A percentile compares a stretch with the other conserved stretches of the same genome.
Conservation (phyloP, 2,113 vertebrate species). For the Shinisaurus crocodilurus region DNA sequence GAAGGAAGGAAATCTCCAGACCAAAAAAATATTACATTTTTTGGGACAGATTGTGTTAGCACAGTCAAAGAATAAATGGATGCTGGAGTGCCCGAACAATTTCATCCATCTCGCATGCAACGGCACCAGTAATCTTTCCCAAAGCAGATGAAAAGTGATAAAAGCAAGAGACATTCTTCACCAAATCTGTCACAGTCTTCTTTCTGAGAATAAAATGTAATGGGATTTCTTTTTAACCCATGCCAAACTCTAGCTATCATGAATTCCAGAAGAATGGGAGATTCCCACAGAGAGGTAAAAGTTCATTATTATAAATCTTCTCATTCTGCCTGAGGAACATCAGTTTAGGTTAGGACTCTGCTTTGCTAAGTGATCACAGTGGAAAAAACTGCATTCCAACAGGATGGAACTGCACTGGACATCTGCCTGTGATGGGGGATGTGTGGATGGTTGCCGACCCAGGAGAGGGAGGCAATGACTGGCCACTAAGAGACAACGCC, state of each 20-base stretch:
- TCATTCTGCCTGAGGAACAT: background rate
- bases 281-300: background rate
- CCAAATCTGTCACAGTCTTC: background rate
- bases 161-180: slow-evolving; percentile 47
- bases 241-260: background rate
- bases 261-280: background rate
- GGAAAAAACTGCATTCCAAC: background rate
- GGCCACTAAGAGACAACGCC: background rate
- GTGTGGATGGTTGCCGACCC: background rate
- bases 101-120: slow-evolving; percentile 45
- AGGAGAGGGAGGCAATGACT: background rate
- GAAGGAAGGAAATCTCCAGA: slow-evolving; percentile 42
- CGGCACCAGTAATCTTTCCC: slow-evolving; percentile 40
- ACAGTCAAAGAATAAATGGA: slow-evolving; percentile 50
- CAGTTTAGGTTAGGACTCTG: background rate
- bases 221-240: slow-evolving; percentile 46
- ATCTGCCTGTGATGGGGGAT: background rate
- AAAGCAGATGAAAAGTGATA: slow-evolving; percentile 39
- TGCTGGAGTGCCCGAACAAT: slow-evolving; percentile 52
- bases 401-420: background rate
- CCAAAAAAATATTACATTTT: slow-evolving; percentile 51
- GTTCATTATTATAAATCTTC: background rate
- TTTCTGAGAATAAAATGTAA: background rate
- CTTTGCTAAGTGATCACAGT: background rate
- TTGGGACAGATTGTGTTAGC: slow-evolving; percentile 40